Evolutionary conservation across 2,888 invertebrate species (phyloP).

Genomic region (Dryomyza anilis): DNA sequence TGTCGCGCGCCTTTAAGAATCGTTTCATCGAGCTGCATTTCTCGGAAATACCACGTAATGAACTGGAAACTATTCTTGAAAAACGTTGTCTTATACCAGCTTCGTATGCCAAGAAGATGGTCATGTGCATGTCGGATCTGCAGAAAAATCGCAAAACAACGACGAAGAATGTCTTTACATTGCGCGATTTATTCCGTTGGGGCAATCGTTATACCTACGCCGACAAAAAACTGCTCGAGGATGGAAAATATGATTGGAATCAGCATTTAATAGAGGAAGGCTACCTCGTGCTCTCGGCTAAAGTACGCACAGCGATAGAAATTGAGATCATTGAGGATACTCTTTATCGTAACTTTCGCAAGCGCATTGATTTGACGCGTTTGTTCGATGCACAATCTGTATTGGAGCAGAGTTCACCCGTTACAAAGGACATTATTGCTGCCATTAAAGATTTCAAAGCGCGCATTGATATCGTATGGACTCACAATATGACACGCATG

Average conservation of each 20-base stretch:
- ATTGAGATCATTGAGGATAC: conserved; percentile 79
- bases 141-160: conserved; percentile 83
- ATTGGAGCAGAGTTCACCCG: conserved; percentile 68
- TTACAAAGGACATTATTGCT: conserved; percentile 75
- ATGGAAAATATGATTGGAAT: conserved; percentile 89
- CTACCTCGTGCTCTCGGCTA: conserved; percentile 89
- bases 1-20: conserved; percentile 96
- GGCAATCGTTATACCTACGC: conserved; percentile 89
- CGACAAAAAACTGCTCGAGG: conserved; percentile 64
- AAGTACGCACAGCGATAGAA: conserved; percentile 86
- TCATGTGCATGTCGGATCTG: conserved; percentile 87
- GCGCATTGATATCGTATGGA: conserved; percentile 87
- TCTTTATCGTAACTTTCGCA: conserved; percentile 78
- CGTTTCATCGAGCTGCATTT: conserved; percentile 97
- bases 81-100: conserved; percentile 85
- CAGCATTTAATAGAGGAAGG: conserved; percentile 97
- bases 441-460: conserved; percentile 66
- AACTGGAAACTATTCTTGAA: conserved; percentile 87
- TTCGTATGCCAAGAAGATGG: conserved; percentile 88
- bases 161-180: conserved; percentile 89
- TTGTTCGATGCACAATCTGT: conserved; percentile 72
- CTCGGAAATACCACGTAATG: conserved; percentile 87
- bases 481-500: conserved; percentile 83
- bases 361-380: conserved; percentile 71
- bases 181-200: conserved; percentile 96